A percentile compares a stretch with the other conserved stretches of the same genome.
Evolutionary conservation across 2,888 invertebrate genomes (phyloP).

Genomic region (Oxycera nigricornis): DNA sequence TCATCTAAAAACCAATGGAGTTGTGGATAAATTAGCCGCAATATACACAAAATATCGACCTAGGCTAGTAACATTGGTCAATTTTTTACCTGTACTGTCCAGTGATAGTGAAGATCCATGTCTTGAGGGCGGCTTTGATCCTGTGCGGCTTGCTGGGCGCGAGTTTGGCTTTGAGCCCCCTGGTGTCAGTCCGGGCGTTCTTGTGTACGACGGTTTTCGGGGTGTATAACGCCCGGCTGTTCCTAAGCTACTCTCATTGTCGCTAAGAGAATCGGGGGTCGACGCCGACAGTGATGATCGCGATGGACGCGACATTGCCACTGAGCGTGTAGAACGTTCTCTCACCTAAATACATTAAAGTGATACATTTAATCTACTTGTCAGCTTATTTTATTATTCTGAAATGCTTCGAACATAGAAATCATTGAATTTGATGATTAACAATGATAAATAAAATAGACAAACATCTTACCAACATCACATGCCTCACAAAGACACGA

Average conservation of each 20-base stretch:
- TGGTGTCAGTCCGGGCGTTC: constrained; percentile 73
- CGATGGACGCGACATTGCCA: constrained; percentile 85
- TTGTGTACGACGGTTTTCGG: constrained; percentile 70
- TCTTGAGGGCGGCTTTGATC: constrained; percentile 91
- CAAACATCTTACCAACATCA: constrained; percentile 9
- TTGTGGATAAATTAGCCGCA: no score
- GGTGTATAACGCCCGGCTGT: constrained; percentile 70
- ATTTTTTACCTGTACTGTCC: constrained; percentile 79
- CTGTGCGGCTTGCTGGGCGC: constrained; percentile 82
- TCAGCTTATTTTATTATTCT: neutral
- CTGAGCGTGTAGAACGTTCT: constrained; percentile 89
- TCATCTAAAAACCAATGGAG: no score
- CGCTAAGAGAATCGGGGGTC: constrained; percentile 88
- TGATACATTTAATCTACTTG: neutral
- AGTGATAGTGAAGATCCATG: constrained; percentile 91
- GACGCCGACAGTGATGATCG: constrained; percentile 83
- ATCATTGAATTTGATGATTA: neutral
- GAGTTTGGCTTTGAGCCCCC: constrained; percentile 86
- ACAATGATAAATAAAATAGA: constrained; percentile 7
- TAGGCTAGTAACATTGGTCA: neutral
- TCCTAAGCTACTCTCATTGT: constrained; percentile 81
- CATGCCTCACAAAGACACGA: neutral
- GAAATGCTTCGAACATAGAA: neutral
- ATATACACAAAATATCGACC: no score
- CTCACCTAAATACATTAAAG: constrained; percentile 71